Base-by-base conservation (phyloP, 2,113 vertebrate genomes). In the Brachionichthys hirsutus region DNA sequence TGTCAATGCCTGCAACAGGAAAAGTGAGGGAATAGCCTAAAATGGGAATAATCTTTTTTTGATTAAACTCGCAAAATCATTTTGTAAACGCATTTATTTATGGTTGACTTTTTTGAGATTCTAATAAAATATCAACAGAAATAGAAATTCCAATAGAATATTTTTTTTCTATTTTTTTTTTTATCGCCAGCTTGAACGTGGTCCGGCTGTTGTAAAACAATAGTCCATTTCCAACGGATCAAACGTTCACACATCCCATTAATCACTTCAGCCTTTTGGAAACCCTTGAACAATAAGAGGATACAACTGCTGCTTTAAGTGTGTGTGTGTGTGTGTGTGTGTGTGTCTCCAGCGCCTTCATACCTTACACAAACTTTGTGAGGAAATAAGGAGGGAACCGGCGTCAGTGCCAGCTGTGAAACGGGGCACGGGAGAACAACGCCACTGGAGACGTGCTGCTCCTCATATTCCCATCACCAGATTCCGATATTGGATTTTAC, bases 211-310 rank as follows among this genome's bases (percentile, higher is more conserved):
- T 24, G 58, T 45, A 45, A 80, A 70, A 81, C 83, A 86, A 76
- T 75, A 24, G 78, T 53, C n/a, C 12, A n/a, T 73, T 85, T 80
- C 80, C 78, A 77, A 17, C 68, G 67, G 80, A 65, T 67, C 24
- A 72, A 67, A 71, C 47, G 2, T 13, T 64, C 66, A 53, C 44
- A 52, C 18, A 68, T 61, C 62, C 60, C 69, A 17, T 81, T 46
- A 67, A 78, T 88, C 77, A 74, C 10, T 45, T 34, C 4, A 18
- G 51, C 24, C 20, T 36, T 68, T 41, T 54, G 53, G 52, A 79
- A 64, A 44, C 50, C 7, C 51, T 38, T 2, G 22, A 71, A 89
- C 89, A 90, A 91, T 91, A 42, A 73, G 77, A 88, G 88, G 89
- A 92, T 90, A 62, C 79, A 56, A 85, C 75, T 70, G 75, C 44